Base-by-base conservation (phyloP, 2,888 invertebrate genomes). In the Polydrusus tereticollis region DNA sequence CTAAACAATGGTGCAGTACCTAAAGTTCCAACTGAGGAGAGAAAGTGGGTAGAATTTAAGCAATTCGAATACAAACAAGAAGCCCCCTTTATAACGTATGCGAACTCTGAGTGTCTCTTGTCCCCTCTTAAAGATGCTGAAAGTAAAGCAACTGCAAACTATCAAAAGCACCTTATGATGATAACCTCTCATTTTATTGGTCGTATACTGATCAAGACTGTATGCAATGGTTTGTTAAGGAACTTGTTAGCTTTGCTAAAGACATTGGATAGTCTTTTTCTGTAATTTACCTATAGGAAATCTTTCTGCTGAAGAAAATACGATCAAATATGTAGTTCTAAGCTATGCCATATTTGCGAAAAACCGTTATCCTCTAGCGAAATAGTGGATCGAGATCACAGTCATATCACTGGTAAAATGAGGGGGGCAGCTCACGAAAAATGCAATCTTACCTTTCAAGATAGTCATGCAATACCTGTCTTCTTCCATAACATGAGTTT, bases 61-160 rank as follows among this genome's bases (percentile, higher is more conserved):
- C 65, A 75, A n/a, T 47, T 18, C 58, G 20, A 23, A 18, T 60
- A 63, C 57, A 67, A 75, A 50, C 38, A 64, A 41, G 62, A 55
- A 20, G 60, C 64, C 5, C 69, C 69, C 2, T 73, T 75, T 60
- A 59, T 69, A 21, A 67, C 75, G 26, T 76, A 76, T 52, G 75
- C 75, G 20, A 75, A 77, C 50, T 43, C 75, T 29, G 75, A 77
- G 58, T 73, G 74, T 29, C 12, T 74, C 0, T 58, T 74, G 29
- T 18, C 43, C 8, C 63, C 62, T 1, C 55, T 36, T 8, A 21
- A 33, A 6, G 63, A 65, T 58, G 59, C 38, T 41, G 0, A 10
- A 10, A 20, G 1, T 20, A 38, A 59, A 59, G 41, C 18, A 4
- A 59, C 41, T 1, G 8, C 16, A 38, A 5, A 41, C 2, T 10